Conservation (phyloP, 2,113 vertebrate genomes). For the Motacilla tschutschensis region DNA sequence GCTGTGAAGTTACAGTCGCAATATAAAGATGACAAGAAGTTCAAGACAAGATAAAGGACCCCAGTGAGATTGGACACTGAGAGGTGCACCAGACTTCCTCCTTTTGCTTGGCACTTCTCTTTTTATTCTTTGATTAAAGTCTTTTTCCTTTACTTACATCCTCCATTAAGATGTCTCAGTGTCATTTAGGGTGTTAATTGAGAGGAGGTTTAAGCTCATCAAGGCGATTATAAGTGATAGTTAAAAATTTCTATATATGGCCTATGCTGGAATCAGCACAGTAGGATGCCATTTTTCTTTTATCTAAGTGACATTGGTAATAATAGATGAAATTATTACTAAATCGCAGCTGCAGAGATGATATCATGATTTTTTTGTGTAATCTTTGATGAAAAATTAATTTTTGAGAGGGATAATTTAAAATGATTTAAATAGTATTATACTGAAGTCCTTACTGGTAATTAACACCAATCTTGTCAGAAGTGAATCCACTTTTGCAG, state of each 20-base stretch:
- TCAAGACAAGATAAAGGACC: slow-evolving; percentile 33
- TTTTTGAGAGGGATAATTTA: slow-evolving; percentile 87
- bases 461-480: slow-evolving; percentile 84
- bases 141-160: slow-evolving; percentile 83
- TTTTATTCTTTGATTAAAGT: slow-evolving; percentile 80
- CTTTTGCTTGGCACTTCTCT: slow-evolving; percentile 40
- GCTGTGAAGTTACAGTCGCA: not conserved
- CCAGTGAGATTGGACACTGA: slow-evolving; percentile 12
- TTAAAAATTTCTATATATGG: slow-evolving; percentile 93
- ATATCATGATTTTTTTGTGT: slow-evolving; percentile 88
- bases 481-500: slow-evolving; percentile 80
- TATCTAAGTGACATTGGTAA: slow-evolving; percentile 91
- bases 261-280: slow-evolving; percentile 85
- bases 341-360: slow-evolving; percentile 88
- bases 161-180: slow-evolving; percentile 88
- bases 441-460: slow-evolving; percentile 80
- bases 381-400: slow-evolving; percentile 84
- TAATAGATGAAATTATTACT: slow-evolving; percentile 93
- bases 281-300: slow-evolving; percentile 88
- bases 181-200: slow-evolving; percentile 96
- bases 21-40: slow-evolving; percentile 30
- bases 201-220: slow-evolving; percentile 93
- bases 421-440: slow-evolving; percentile 87
- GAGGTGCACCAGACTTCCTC: slow-evolving; percentile 40
- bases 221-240: slow-evolving; percentile 95